Base-by-base conservation (phyloP, 1,140 invertebrate species). In the Hyposmocoma kahamanoa region DNA sequence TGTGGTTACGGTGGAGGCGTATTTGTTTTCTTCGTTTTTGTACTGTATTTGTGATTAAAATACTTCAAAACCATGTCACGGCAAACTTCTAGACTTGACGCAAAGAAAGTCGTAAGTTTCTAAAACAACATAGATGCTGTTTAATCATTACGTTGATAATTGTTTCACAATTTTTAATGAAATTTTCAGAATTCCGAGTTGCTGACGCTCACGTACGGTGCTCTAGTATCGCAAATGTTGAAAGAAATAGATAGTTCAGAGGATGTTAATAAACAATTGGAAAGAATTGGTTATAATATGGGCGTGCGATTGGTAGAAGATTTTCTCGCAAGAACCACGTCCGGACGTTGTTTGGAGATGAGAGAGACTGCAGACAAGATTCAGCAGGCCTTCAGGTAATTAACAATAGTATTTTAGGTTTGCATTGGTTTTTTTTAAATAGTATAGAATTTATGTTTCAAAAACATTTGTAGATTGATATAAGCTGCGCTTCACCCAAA, bases 181-280 rank as follows among this genome's bases (percentile, higher is more conserved):
- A n/a, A 21, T 67, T 91, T 91, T 46, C 77, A 98, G 96, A 98
- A 97, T 89, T 96, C 96, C 5, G 98, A 99, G 80, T 87, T 99
- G 32, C 95, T 99, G 65, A 98, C 96, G 1, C 87, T 99, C 22
- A 99, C 98, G 2, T 99, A 99, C 87, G 98, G 98, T 34, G 95
- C 98, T 2, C 83, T 99, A 15, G 97, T 99, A 0, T 93, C 96
- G 10, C 98, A 99, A 87, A 92, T 99, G 73, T 83, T 99, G 13
- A 97, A 98, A 85, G 98, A 99, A 87, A 96, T 96, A 72, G 98
- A 99, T 80, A 98, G 97, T 87, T 91, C 96, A 18, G 98, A 99
- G 41, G 98, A 99, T 88, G 95, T 97, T 0, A 97, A 97, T 72
- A 97, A 97, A 74, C 96, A 97, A 70, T 81, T 98, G 24, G 96